Evolutionary conservation across 2,113 vertebrate genomes (phyloP).

Genomic region (Apistogramma diplotaenia): DNA sequence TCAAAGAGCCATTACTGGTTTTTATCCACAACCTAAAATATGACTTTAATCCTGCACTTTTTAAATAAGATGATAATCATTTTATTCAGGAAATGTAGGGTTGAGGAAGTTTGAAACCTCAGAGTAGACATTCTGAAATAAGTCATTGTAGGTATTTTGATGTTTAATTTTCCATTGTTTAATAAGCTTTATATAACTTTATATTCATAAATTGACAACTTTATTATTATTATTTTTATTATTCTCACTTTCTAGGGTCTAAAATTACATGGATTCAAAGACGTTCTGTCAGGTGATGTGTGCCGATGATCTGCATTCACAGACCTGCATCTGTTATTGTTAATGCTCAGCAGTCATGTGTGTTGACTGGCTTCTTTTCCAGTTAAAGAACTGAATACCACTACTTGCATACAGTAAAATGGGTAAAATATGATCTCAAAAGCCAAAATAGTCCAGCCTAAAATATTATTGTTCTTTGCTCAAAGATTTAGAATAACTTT

Average conservation of each 20-base stretch:
- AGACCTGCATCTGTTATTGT: no score
- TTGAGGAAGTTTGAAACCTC: background rate
- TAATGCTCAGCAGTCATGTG: no score
- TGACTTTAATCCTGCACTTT: background rate
- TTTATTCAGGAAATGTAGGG: background rate
- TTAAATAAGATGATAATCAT: background rate
- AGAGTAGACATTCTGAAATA: background rate
- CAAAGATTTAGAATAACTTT: background rate
- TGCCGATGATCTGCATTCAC: no score
- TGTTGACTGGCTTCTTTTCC: no score
- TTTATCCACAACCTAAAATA: fast-evolving
- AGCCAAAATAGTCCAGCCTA: background rate
- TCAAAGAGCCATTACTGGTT: background rate
- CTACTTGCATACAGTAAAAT: background rate
- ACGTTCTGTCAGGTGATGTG: background rate
- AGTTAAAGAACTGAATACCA: no score
- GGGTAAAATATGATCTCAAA: no score
- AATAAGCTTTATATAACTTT: background rate
- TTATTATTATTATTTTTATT: no score
- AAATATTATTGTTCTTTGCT: no score
- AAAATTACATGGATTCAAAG: background rate
- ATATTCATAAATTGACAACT: no score
- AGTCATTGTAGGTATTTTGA: no score
- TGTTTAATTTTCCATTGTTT: background rate
- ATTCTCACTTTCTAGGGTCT: no score